Evolutionary conservation across 2,797 vertebrate species (phyloP).

Genomic region (Neostethus bicornis): DNA sequence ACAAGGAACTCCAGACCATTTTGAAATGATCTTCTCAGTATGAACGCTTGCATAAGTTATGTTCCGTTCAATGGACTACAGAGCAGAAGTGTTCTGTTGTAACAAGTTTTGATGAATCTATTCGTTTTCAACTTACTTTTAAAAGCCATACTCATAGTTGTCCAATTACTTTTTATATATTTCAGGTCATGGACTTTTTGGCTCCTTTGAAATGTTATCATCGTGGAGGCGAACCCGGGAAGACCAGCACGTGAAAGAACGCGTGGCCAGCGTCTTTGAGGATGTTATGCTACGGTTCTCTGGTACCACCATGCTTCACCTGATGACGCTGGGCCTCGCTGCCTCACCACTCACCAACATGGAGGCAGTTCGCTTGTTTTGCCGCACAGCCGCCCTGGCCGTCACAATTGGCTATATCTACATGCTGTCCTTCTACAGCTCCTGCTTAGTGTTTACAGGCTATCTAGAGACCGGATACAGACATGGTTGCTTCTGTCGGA

Average conservation of each 20-base stretch:
- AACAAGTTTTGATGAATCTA: too few relatives aligned
- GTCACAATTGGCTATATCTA: conserved; percentile 97
- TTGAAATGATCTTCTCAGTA: too few relatives aligned
- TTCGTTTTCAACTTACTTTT: too few relatives aligned
- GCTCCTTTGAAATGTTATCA: conserved; percentile 98
- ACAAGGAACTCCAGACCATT: too few relatives aligned
- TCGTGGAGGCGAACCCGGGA: conserved; percentile 97
- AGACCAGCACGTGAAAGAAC: conserved; percentile 98
- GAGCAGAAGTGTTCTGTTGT: too few relatives aligned
- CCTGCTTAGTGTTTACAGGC: conserved; percentile 97
- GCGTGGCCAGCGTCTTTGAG: conserved; percentile 94
- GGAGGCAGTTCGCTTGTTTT: conserved; percentile 97
- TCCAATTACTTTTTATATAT: too few relatives aligned
- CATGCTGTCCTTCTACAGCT: conserved; percentile 97
- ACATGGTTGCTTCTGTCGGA: conserved; percentile 96
- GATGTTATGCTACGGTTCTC: conserved; percentile 98
- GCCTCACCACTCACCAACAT: conserved; percentile 99
- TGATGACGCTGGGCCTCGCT: conserved; percentile 96
- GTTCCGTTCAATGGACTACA: too few relatives aligned
- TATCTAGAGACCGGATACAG: conserved; percentile 98
- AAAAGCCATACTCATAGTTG: too few relatives aligned
- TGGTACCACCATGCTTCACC: conserved; percentile 95
- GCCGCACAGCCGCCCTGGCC: conserved; percentile 92
- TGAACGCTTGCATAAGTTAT: too few relatives aligned
- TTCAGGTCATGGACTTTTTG: conserved; percentile 94